Evolutionary conservation across 2,113 vertebrate genomes (phyloP).

Genomic region (Clarias macrocephalus): DNA sequence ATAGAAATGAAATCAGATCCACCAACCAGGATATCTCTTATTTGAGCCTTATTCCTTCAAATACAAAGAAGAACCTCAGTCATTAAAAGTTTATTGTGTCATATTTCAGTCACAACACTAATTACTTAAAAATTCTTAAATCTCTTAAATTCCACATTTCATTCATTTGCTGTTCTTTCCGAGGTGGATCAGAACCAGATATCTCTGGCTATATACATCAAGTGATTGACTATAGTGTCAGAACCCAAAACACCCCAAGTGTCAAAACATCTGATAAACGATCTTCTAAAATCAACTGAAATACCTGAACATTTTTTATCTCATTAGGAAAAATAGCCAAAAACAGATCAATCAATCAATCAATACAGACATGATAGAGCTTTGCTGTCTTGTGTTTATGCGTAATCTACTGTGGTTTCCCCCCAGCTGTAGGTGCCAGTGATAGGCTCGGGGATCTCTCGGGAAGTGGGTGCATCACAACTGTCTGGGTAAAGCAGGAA

Average conservation of each 20-base stretch:
- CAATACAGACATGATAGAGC: not conserved
- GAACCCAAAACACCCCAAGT: not conserved
- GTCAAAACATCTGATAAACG: not conserved
- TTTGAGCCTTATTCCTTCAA: not conserved
- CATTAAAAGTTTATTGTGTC: not conserved
- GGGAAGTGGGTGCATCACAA: constrained; percentile 52
- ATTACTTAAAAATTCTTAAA: not conserved
- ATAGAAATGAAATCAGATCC: not conserved
- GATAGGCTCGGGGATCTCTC: constrained; percentile 19
- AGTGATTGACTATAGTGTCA: not conserved
- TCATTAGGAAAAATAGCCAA: not conserved
- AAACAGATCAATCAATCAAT: not conserved
- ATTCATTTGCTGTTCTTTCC: not conserved
- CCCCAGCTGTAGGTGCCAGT: constrained; percentile 41
- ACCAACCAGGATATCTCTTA: not conserved
- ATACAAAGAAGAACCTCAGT: not conserved
- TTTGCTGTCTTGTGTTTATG: constrained; percentile 10
- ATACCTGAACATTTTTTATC: not conserved
- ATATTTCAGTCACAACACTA: not conserved
- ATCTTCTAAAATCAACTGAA: not conserved
- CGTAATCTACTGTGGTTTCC: not conserved
- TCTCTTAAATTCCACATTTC: not conserved
- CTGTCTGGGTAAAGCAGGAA: constrained; percentile 67
- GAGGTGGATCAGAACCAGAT: not conserved
- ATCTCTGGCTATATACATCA: not conserved